Evolutionary conservation across 1,140 invertebrate genomes (phyloP).

Genomic region (Whitmania pigra): DNA sequence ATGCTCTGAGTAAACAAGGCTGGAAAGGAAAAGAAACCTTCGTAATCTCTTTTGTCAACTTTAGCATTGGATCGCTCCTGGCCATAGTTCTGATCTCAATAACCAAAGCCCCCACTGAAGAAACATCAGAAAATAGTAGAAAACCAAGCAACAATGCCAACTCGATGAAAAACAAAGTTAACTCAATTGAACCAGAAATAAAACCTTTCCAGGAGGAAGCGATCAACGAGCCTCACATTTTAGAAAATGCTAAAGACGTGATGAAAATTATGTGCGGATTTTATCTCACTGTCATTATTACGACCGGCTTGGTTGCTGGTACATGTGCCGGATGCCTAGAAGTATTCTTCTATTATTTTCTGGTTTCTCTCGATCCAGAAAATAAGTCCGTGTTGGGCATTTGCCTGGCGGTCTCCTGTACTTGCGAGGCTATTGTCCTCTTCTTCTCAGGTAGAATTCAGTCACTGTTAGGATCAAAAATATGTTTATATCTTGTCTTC

Average conservation of each 20-base stretch:
- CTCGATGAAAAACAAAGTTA: no score
- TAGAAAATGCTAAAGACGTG: slow-evolving; percentile 4
- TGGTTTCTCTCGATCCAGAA: slow-evolving; percentile 56
- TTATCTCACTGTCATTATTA: slow-evolving; percentile 1
- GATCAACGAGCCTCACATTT: no score
- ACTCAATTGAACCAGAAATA: no score
- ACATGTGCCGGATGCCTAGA: slow-evolving; percentile 59
- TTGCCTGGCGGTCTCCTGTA: slow-evolving; percentile 63
- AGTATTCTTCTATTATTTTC: slow-evolving; percentile 74
- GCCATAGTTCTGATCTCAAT: no score
- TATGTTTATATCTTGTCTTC: slow-evolving; percentile 69
- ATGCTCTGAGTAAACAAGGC: slow-evolving; percentile 12
- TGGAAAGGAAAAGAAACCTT: no score
- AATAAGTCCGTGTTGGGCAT: slow-evolving; percentile 70
- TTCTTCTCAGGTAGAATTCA: slow-evolving; percentile 63
- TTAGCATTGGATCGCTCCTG: no score
- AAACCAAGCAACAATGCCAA: no score
- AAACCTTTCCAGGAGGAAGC: no score
- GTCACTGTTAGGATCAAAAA: slow-evolving; percentile 65
- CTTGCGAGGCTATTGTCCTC: slow-evolving; percentile 68
- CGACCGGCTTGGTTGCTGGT: slow-evolving; percentile 29
- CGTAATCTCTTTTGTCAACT: no score
- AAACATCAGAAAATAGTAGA: no score
- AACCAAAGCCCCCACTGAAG: no score
- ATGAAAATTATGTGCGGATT: slow-evolving; percentile 23